Base-by-base conservation (phyloP, 2,113 vertebrate genomes). In the Burhinus oedicnemus region DNA sequence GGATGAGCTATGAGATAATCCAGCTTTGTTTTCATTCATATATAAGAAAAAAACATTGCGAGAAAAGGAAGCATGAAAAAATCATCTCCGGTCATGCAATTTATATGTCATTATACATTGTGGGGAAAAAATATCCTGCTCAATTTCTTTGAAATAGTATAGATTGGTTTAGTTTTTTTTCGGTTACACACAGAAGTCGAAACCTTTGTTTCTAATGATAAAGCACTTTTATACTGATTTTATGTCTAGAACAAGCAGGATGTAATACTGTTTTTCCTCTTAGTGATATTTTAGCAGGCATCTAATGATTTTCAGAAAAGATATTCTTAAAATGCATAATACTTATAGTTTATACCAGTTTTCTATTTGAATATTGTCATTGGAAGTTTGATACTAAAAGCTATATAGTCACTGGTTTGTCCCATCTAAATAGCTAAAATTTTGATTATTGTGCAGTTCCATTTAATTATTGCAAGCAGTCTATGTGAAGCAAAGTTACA, bases 41-140 rank as follows among this genome's bases (percentile, higher is more conserved):
- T 4, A 30, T 26, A n/a, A 77, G 42, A 30, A 30, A 5, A 45
- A 47, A 19, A n/a, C 45, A 34, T 10, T 36, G 1, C 2, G 11
- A 44, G 47, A 69, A 68, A 19, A 1, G 3, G 5, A 72, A 80
- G 8, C 5, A 87, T 17, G 5, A 54, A 62, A 83, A 78, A 32
- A 2, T 36, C 0, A 47, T 68, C 25, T 58, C 7, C 6, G 20
- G 11, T 32, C 15, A 30, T 3, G 40, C 0, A 49, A 49, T 65
- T 86, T 58, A 45, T 7, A 20, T 21, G 4, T 44, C 27, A 44
- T 25, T 17, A 14, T 77, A 52, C 5, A 36, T 38, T 49, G 11
- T 23, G 14, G 17, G 20, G 51, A 2, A 47, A 75, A 85, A 12
- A 25, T 27, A 9, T 9, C 27, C 44, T 18, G 17, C 49, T 61